Evolutionary conservation across 2,797 vertebrate species (phyloP).

Genomic region (Prunella strophiata): DNA sequence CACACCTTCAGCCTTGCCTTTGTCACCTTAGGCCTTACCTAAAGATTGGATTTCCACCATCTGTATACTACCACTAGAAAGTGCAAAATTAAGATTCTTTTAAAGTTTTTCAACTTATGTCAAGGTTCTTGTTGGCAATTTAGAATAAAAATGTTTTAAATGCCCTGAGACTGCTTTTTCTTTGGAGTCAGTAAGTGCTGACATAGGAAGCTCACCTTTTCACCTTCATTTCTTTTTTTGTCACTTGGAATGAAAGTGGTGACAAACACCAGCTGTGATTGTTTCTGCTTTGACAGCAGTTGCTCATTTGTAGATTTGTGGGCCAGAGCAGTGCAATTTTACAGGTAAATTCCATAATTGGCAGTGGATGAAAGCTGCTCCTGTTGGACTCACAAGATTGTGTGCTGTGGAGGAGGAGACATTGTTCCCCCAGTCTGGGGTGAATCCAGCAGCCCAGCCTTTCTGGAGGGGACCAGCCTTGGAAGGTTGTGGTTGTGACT

Average conservation of each 20-base stretch:
- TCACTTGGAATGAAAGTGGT: neutral
- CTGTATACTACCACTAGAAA: neutral
- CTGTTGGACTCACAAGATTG: accelerated
- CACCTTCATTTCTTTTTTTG: neutral
- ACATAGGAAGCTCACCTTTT: neutral
- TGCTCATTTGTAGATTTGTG: neutral
- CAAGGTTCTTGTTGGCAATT: neutral
- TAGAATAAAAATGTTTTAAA: neutral
- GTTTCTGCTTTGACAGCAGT: neutral
- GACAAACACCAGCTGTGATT: neutral
- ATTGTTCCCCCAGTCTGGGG: neutral
- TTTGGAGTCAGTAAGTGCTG: neutral
- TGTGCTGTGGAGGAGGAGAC: neutral
- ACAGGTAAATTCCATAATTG: neutral
- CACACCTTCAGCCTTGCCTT: neutral
- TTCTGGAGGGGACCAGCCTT: neutral
- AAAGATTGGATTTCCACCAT: neutral
- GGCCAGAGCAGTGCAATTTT: neutral
- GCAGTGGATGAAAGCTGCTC: neutral
- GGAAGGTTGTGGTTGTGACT: neutral
- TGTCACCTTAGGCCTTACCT: neutral
- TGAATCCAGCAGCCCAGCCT: neutral
- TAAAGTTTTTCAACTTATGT: neutral
- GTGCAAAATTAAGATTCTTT: neutral
- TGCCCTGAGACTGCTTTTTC: neutral